Conservation (phyloP, 1,140 invertebrate species). For the Amphibalanus amphitrite region DNA sequence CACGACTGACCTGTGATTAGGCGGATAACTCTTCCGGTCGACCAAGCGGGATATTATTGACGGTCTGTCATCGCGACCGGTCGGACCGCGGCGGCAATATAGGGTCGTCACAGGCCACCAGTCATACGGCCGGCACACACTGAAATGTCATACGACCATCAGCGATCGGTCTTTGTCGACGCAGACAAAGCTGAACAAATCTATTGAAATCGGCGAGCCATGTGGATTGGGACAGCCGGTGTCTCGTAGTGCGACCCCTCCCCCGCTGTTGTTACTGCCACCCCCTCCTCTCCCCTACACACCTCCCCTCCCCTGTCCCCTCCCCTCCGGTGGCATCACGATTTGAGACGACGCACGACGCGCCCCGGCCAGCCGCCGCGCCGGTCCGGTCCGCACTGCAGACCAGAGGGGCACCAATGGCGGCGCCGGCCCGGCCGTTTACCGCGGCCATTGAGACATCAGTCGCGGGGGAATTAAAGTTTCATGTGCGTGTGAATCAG, state of each 20-base stretch:
- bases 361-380: too few species aligned
- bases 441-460: neutral
- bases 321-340: too few species aligned
- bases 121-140: neutral
- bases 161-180: neutral
- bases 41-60: neutral
- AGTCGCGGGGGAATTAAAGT: neutral
- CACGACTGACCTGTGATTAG: neutral
- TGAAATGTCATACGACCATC: neutral
- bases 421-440: neutral
- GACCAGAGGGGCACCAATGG: too few species aligned
- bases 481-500: neutral
- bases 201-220: neutral
- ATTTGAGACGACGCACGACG: too few species aligned
- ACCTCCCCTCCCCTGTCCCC: too few species aligned
- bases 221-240: neutral
- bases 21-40: neutral
- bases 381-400: too few species aligned
- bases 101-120: neutral
- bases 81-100: neutral
- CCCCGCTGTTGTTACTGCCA: too few species aligned
- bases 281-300: too few species aligned
- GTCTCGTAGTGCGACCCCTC: too few species aligned
- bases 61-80: too few species aligned
- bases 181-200: neutral